Evolutionary conservation across 2,888 invertebrate genomes (phyloP), one percentile per base, ranked within the genome.

Genomic region (Drosophila monieri): DNA sequence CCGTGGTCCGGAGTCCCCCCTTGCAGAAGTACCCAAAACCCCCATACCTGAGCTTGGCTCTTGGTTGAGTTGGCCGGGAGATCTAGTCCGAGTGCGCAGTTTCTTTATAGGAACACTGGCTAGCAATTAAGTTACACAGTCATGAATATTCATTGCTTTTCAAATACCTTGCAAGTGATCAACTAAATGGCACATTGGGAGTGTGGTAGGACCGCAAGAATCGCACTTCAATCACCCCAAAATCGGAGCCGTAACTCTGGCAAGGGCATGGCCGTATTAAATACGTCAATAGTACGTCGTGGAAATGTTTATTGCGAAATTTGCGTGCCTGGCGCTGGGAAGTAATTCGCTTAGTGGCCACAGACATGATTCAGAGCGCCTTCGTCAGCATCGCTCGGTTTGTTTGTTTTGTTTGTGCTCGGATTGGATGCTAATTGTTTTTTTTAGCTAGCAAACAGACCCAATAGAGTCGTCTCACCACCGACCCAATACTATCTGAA

Each of bases 341-440:
- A 37, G 15, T 21, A n/a, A 8, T 46, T 14, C 12, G 30, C 39
- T 18, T 61, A 32, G 59, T 61, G 48, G n/a, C 12, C 35, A n/a
- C n/a, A 2, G 39, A 60, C 23, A 30, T 60, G 60, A 61, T 61
- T 61, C 60, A 61, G 60, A 47, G 60, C 47, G n/a, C 39, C 60
- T 25, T 14, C 60, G 23, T 23, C 23, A 30, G 47, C 60, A 61
- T 47, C 39, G 14, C 8, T 14, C 9, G 47, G 47, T 6, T 32
- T 30, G 61, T 15, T 47, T 41, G 44, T 46, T 4, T 46, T 37
- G 35, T 47, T 43, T 21, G 21, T 41, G 41, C 18, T 43, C 21
- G 1, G 49, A 49, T 32, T 35, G 30, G 30, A 18, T 35, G 49
- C 49, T 35, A 49, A 49, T 49, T 49, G n/a, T 18, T 32, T 32